Evolutionary conservation across 2,113 vertebrate genomes (phyloP).

Genomic region (Rostratula benghalensis): DNA sequence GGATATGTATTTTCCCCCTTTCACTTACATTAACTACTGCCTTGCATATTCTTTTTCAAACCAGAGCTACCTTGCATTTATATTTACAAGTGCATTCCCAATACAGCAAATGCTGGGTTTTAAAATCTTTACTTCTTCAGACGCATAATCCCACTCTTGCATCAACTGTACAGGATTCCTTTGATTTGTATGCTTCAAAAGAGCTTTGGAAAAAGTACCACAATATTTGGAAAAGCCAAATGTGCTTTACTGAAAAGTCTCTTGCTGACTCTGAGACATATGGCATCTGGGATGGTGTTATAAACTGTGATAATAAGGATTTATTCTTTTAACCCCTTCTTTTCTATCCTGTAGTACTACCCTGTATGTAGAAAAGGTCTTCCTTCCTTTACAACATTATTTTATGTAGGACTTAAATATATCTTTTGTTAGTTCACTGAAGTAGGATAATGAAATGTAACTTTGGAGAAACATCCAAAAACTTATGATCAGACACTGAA

Average conservation of each 20-base stretch:
- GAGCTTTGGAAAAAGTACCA: background rate
- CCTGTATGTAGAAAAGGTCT: background rate
- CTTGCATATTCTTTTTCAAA: background rate
- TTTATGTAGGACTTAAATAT: background rate
- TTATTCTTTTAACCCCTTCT: slow-evolving; percentile 52
- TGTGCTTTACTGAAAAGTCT: background rate
- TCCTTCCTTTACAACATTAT: background rate
- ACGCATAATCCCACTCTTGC: background rate
- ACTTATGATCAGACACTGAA: background rate
- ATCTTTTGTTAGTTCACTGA: background rate
- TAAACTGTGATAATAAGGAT: slow-evolving; percentile 34
- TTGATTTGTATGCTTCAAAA: background rate
- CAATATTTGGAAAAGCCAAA: background rate
- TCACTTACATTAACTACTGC: background rate
- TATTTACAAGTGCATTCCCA: background rate
- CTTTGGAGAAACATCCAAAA: background rate
- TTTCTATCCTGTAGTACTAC: background rate
- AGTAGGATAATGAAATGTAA: background rate
- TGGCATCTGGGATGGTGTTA: background rate
- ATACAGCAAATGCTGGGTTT: background rate
- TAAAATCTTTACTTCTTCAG: background rate
- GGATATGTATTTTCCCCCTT: background rate
- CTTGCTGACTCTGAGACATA: background rate
- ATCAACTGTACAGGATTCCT: background rate
- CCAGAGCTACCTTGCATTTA: background rate